Evolutionary conservation across 2,888 invertebrate genomes (phyloP).

Genomic region (Zygaena filipendulae): DNA sequence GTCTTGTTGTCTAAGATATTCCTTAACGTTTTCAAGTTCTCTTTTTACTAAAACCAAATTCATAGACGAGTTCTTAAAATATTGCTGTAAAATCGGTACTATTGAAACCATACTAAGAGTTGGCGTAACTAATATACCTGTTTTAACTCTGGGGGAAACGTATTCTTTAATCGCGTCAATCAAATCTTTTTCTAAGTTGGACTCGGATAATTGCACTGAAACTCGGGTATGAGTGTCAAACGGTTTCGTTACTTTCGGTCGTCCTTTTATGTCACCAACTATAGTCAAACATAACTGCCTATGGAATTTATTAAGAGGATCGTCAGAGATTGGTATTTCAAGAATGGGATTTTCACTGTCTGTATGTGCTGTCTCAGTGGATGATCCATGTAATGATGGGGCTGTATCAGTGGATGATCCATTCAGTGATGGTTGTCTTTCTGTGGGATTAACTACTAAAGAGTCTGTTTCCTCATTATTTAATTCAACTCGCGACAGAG

Average conservation of each 20-base stretch:
- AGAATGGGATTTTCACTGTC: too few species aligned
- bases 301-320: conserved; percentile 12
- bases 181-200: conserved; percentile 14
- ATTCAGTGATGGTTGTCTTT: too few species aligned
- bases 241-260: conserved; percentile 9
- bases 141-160: conserved; percentile 20
- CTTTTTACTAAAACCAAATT: conserved; percentile 16
- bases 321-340: conserved; percentile 13
- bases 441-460: conserved; percentile 6
- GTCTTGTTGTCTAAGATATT: conserved; percentile 19
- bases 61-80: conserved; percentile 18
- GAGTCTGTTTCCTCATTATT: conserved; percentile 11
- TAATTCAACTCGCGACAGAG: conserved; percentile 15
- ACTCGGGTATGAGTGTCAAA: conserved; percentile 14
- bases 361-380: too few species aligned
- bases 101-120: conserved; percentile 13
- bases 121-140: conserved; percentile 17
- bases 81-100: conserved; percentile 17
- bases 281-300: conserved; percentile 11
- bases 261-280: conserved; percentile 11
- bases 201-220: conserved; percentile 10
- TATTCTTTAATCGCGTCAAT: conserved; percentile 19
- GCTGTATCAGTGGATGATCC: too few species aligned
- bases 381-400: too few species aligned
- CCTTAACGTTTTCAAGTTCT: conserved; percentile 18